Evolutionary conservation across 2,113 vertebrate species (phyloP).

Genomic region (Malurus cyaneus): DNA sequence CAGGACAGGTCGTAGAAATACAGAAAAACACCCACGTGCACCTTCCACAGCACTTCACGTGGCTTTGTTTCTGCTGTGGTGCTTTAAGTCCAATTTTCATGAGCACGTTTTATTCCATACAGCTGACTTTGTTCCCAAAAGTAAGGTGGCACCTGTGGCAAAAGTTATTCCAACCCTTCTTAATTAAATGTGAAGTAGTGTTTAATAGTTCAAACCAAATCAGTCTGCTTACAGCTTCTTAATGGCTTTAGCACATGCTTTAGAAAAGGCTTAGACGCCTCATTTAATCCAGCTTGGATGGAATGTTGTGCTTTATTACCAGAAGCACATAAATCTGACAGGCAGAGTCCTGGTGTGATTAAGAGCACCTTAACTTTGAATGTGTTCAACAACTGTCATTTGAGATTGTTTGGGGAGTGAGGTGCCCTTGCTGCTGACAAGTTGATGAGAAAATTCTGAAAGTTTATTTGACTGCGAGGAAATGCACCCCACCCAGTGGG

Average conservation of each 20-base stretch:
- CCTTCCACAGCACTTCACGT: rapidly evolving
- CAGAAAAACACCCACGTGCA: rapidly evolving
- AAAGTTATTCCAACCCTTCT: neutral
- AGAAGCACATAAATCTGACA: neutral
- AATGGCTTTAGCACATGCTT: neutral
- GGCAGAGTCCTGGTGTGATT: neutral
- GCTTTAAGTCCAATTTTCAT: neutral
- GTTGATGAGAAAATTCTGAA: neutral
- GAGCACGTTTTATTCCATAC: rapidly evolving
- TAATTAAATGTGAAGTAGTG: neutral
- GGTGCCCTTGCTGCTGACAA: neutral
- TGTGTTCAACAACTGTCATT: neutral
- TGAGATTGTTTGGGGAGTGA: neutral
- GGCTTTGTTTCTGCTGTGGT: neutral
- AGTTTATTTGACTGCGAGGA: conserved; percentile 35
- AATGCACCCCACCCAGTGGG: conserved; percentile 1
- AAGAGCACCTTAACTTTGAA: neutral
- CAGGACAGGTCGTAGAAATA: neutral
- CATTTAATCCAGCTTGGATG: neutral
- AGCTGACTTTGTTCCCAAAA: neutral
- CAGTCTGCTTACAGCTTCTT: neutral
- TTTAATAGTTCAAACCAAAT: neutral
- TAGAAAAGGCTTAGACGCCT: neutral
- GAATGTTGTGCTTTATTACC: neutral
- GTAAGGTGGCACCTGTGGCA: neutral